Evolutionary conservation across 2,113 vertebrate genomes (phyloP).

Genomic region (Zootoca vivipara): DNA sequence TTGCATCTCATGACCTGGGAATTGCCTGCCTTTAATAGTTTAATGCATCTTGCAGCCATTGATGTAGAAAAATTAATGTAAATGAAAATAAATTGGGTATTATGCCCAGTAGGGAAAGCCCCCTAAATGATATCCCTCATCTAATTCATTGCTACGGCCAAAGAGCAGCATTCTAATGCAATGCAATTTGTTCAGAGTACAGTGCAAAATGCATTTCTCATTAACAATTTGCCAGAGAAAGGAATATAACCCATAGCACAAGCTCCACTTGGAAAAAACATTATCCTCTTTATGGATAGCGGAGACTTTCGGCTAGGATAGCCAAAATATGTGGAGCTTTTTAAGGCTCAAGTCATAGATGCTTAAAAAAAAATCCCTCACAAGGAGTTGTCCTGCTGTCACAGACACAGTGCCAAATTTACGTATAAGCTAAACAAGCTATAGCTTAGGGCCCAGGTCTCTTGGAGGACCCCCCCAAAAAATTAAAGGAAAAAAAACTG

Average conservation of each 20-base stretch:
- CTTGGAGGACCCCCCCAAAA: too few species aligned
- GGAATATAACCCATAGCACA: background rate
- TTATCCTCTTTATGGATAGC: background rate
- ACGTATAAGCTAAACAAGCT: too few species aligned
- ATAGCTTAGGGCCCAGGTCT: too few species aligned
- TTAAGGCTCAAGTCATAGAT: background rate
- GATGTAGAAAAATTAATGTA: conserved; percentile 63
- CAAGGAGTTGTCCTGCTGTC: background rate
- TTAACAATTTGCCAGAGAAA: conserved; percentile 40
- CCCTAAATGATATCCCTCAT: conserved; percentile 31
- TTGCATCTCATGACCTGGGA: conserved; percentile 48
- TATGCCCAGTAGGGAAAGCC: conserved; percentile 51
- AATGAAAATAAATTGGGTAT: conserved; percentile 67
- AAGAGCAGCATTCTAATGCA: conserved; percentile 44
- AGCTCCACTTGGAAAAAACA: background rate
- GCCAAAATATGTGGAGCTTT: background rate
- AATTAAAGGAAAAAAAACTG: too few species aligned
- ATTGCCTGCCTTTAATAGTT: conserved; percentile 61
- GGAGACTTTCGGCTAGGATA: conserved; percentile 25
- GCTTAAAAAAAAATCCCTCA: background rate
- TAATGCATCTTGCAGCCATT: conserved; percentile 47
- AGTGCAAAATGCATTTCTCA: conserved; percentile 50
- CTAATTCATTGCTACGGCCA: conserved; percentile 48
- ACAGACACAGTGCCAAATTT: too few species aligned
- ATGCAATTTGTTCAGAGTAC: conserved; percentile 49